Percentiles rank a stretch among this genome's conserved stretches.
Conservation (phyloP, 1,140 invertebrate species). For the Neodiprion virginianus region DNA sequence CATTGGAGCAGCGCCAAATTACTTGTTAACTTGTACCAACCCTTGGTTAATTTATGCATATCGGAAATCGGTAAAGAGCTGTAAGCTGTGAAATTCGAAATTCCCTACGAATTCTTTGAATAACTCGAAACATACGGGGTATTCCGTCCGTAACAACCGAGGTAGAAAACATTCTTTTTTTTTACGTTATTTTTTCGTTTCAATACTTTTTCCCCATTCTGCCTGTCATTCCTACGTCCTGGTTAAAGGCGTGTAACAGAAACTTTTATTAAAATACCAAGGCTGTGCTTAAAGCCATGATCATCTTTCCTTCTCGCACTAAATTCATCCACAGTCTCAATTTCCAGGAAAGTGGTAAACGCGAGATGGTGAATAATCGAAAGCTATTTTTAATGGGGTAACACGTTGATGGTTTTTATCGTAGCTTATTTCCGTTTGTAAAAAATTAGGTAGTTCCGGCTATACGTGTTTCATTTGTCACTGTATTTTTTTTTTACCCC, state of each 20-base stretch:
- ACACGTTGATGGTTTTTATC: not conserved
- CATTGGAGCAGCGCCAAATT: conserved; percentile 11
- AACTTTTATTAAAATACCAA: not conserved
- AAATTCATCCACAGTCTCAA: not conserved
- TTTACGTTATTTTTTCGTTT: too few relatives aligned
- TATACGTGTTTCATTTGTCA: conserved; percentile 4
- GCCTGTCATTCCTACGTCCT: not conserved
- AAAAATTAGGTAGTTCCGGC: not conserved
- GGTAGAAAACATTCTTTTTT: too few relatives aligned
- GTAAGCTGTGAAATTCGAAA: not conserved
- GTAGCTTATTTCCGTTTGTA: not conserved
- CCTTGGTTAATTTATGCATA: conserved; percentile 13
- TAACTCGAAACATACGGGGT: not conserved
- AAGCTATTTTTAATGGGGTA: conserved; percentile 11
- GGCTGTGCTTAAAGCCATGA: not conserved
- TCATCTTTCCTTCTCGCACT: not conserved
- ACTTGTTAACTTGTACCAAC: conserved; percentile 10
- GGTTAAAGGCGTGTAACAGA: not conserved
- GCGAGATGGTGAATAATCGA: conserved; percentile 5
- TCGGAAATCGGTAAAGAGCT: not conserved
- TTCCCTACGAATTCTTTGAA: not conserved
- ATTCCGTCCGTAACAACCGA: too few relatives aligned
- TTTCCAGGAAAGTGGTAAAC: not conserved
- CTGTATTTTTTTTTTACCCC: not conserved
- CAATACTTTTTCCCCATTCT: not conserved